Conservation (phyloP, 2,113 vertebrate genomes). For the Eublepharis macularius region DNA sequence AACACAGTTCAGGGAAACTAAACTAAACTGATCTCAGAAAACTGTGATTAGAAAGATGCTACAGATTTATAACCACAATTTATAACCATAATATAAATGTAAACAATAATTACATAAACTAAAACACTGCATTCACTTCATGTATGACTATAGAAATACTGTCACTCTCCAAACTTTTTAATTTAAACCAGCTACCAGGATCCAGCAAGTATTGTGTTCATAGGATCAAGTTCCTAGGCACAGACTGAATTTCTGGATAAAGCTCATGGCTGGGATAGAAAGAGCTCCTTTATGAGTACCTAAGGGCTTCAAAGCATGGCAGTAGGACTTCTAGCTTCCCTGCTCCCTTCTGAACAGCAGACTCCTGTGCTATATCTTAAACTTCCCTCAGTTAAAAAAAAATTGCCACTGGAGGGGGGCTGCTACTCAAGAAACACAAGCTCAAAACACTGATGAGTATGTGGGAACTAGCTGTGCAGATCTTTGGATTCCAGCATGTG, state of each 20-base stretch:
- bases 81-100: neutral
- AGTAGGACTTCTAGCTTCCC: neutral
- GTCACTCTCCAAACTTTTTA: neutral
- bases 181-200: neutral
- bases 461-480: neutral
- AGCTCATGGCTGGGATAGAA: neutral
- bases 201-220: neutral
- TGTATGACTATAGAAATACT: neutral
- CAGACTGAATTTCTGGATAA: neutral
- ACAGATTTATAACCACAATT: neutral
- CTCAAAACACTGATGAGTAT: neutral
- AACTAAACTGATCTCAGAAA: too few relatives aligned
- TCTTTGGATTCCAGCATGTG: neutral
- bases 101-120: neutral
- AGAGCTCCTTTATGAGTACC: too few relatives aligned
- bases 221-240: neutral
- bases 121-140: neutral
- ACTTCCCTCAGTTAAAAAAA: neutral
- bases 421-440: neutral
- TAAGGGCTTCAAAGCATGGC: neutral
- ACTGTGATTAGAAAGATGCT: too few relatives aligned
- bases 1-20: too few relatives aligned
- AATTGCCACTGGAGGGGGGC: neutral
- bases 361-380: neutral
- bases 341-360: neutral